Base-by-base conservation (phyloP, 2,888 invertebrate species). In the Acleris cristana region DNA sequence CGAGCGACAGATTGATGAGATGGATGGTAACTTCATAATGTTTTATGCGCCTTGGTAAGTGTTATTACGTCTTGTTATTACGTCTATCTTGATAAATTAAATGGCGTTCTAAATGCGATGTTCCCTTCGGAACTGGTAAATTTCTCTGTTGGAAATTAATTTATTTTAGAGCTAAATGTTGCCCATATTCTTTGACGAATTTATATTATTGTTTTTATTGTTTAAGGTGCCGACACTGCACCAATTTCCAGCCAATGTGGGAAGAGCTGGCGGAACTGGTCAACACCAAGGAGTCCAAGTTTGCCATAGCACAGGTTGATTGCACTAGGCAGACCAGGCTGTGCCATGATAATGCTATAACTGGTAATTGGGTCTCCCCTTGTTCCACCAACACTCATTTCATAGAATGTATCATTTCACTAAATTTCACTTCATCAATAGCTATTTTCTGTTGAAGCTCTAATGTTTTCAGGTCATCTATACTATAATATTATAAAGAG, bases 151-250 rank as follows among this genome's bases (percentile, higher is more conserved):
- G 4, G 4, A 40, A 12, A 14, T 40, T 4, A 34, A 34, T 40
- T 40, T 40, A 4, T 14, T 40, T 40, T 40, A 4, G 14, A 14
- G 12, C 14, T 4, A 40, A 40, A 40, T 48, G 48, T n/a, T 48
- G 48, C 7, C n/a, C n/a, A 7, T n/a, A 18, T 18, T 48, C n/a
- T 14, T 40, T 40, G 40, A 14, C 14, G 14, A 40, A 14, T 14
- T 48, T 16, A 16, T 48, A 18, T n/a, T n/a, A 45, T n/a, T n/a
- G 4, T 66, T 14, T 18, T 18, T 7, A 48, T 48, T 48, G 1
- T 62, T 14, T 21, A 16, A 97, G 98, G 98, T 98, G 97, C 81
- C 96, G 96, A 0, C 96, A 97, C 82, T 98, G 98, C 83, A 96
- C 96, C 84, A 93, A 94, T 76, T 93, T 97, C 64, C 93, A 94